Conservation (phyloP, 1,140 invertebrate species). For the Calephelis virginiensis region DNA sequence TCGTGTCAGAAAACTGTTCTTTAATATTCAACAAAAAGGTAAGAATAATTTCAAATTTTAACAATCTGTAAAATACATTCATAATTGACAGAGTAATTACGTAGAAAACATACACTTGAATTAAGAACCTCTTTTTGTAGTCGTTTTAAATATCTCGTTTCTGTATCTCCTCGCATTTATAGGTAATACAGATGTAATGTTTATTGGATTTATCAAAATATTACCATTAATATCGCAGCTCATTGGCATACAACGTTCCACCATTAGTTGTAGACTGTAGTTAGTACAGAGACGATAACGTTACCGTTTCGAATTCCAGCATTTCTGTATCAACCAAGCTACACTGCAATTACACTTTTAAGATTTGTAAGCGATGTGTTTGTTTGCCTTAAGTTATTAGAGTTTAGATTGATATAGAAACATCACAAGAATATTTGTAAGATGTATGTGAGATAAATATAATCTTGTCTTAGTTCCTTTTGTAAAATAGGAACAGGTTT, state of each 20-base stretch:
- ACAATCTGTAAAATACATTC: too few species aligned
- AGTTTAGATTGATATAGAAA: background rate
- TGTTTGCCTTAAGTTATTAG: constrained; percentile 27
- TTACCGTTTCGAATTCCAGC: constrained; percentile 48
- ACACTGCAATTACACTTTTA: constrained; percentile 56
- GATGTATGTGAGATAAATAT: too few species aligned
- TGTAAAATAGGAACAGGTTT: too few species aligned
- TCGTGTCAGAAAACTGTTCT: too few species aligned
- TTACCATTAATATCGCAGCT: constrained; percentile 43
- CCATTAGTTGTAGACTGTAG: constrained; percentile 54
- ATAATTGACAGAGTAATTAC: too few species aligned
- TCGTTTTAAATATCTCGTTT: too few species aligned
- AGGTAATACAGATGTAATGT: constrained; percentile 25
- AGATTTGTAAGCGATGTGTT: constrained; percentile 50
- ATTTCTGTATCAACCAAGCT: constrained; percentile 54
- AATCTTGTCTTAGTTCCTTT: too few species aligned
- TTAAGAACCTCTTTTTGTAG: too few species aligned
- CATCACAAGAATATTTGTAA: too few species aligned
- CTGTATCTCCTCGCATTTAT: background rate
- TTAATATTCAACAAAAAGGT: too few species aligned
- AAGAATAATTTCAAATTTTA: too few species aligned
- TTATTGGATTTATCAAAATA: constrained; percentile 42
- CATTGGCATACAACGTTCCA: constrained; percentile 50
- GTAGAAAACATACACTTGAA: too few species aligned
- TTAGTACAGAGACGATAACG: constrained; percentile 54